Base-by-base conservation (phyloP, 2,888 invertebrate species). In the Cataglyphis livida region DNA sequence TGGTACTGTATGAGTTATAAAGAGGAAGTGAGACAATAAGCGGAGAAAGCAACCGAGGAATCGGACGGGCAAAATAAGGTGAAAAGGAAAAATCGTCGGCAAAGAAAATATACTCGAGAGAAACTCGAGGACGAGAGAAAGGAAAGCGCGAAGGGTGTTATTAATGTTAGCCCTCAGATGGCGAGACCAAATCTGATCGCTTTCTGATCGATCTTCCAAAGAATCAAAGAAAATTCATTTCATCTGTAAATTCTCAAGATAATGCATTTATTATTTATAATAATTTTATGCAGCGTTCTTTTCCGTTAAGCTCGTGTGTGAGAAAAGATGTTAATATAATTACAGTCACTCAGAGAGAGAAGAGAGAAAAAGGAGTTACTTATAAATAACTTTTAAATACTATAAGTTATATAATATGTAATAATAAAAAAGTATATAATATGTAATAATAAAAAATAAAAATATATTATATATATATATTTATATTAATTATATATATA, bases 31-130 rank as follows among this genome's bases (percentile, higher is more conserved):
- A 79, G 78, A 79, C 78, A 79, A 79, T 79, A 79, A 79, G 59
- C 70, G 59, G 25, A 59, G 78, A 59, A 70, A 78, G 78, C 70
- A 54, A 54, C 66, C 65, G 57, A 79, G 71, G 71, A 70, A 79
- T 79, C 71, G 78, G 57, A 25, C 59, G 57, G 57, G 68, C 59
- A 61, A 74, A 68, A 81, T 65, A 81, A 74, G 68, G 35, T 61
- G 83, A 81, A 74, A 61, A 76, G 68, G 74, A 81, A 74, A 84
- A 81, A 81, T 81, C 81, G 83, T 28, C 48, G 65, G 78, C 44
- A 78, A 78, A 44, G 70, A 78, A 70, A 70, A 81, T 79, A 73
- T 66, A 65, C 81, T 81, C 59, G 71, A 41, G 65, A 73, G 73
- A 83, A 81, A 71, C 73, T 79, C 81, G 41, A 21, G 57, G 66